Evolutionary conservation across 2,888 invertebrate genomes (phyloP), one percentile per base, ranked within the genome.

Genomic region (Siphonodentalium dalli): DNA sequence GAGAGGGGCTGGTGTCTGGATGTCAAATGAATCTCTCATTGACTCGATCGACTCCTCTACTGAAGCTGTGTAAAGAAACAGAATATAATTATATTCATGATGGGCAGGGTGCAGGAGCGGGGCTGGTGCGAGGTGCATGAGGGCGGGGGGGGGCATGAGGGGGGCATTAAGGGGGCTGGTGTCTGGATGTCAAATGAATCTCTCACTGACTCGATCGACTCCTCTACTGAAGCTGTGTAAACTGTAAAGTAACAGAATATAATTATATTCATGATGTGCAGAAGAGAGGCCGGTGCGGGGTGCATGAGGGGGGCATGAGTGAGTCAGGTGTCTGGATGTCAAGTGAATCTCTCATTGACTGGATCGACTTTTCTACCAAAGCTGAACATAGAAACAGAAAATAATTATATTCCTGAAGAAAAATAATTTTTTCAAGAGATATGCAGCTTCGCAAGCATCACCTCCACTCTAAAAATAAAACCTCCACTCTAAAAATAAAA

Each of bases 141-240:
- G n/a, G n/a, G n/a, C n/a, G n/a, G n/a, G n/a, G n/a, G n/a, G n/a
- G 66, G 64, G 52, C 66, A 58, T 33, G 68, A 70, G 11, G 72
- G 75, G 13, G 63, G 61, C n/a, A 68, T 52, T 40, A 62, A 58
- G 20, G 69, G 67, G 3, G 67, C 71, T 3, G 72, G 71, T 3
- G 72, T 71, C 3, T 54, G 54, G 4, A 61, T 52, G 15, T 63
- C 65, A 24, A 48, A 61, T 57, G 65, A 64, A 33, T 54, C 54
- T 13, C 61, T 58, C 28, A 58, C 55, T 20, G 58, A 50, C 20
- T 60, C n/a, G n/a, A n/a, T 63, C 6, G 65, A 63, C 37, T 63
- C 61, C 38, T 59, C 57, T 20, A 58, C 55, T 38, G 55, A 46
- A 7, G 52, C 55, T 50, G 44, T 15, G 18, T 48, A n/a, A n/a